phyloP scores from a whole-genome alignment of 2,888 invertebrate genomes.

The Drosophila leonis region DNA sequence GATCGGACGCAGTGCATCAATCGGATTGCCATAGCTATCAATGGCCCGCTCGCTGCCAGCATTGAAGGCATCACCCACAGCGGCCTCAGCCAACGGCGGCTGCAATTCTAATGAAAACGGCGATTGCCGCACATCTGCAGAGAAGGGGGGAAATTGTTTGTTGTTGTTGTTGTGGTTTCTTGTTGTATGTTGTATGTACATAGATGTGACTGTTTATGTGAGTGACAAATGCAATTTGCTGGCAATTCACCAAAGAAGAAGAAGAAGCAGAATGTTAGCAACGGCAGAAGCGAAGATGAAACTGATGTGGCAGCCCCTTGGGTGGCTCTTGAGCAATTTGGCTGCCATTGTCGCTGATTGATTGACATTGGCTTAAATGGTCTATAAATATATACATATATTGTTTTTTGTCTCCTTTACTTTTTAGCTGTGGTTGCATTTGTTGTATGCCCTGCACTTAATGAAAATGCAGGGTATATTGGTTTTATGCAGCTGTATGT shows the following conservation, averaged over 20 bases:
- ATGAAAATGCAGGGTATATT: not conserved
- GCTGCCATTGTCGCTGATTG: slow-evolving; percentile 73
- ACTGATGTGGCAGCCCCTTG: slow-evolving; percentile 39
- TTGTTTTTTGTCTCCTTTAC: not conserved
- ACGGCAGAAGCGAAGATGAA: slow-evolving; percentile 37
- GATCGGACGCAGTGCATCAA: slow-evolving; percentile 82
- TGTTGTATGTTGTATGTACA: slow-evolving; percentile 30
- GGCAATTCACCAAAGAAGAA: slow-evolving; percentile 29
- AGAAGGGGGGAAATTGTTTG: slow-evolving; percentile 55
- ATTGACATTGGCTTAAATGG: slow-evolving; percentile 77
- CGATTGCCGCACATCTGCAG: slow-evolving; percentile 84
- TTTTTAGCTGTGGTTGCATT: not conserved
- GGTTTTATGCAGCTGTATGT: not conserved
- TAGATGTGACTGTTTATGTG: not conserved
- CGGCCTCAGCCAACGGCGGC: slow-evolving; percentile 77
- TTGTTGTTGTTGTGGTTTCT: slow-evolving; percentile 1
- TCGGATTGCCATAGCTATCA: slow-evolving; percentile 85
- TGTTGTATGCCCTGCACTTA: not conserved
- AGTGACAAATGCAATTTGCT: slow-evolving; percentile 34
- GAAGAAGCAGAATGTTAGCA: slow-evolving; percentile 39
- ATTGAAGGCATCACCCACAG: slow-evolving; percentile 48
- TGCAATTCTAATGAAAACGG: slow-evolving; percentile 84
- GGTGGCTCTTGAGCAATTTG: slow-evolving; percentile 67
- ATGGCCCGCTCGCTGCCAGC: slow-evolving; percentile 60
- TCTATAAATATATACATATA: slow-evolving; percentile 55